phyloP scores from a whole-genome alignment of 1,140 invertebrate species.

The Apis dorsata region DNA sequence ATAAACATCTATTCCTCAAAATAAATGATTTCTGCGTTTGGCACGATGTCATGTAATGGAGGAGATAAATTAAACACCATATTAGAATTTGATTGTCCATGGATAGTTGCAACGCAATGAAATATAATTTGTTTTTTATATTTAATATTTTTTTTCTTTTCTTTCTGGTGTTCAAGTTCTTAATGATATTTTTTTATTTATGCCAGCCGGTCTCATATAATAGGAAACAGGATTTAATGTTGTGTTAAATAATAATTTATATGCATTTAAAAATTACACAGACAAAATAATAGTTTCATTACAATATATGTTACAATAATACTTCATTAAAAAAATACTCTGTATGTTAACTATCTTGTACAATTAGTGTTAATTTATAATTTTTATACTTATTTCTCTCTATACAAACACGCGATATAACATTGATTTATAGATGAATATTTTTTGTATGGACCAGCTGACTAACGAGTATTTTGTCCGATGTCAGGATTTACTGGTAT shows the following conservation, averaged over 20 bases:
- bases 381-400: conserved; percentile 4
- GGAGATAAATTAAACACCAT: conserved; percentile 75
- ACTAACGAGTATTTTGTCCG: conserved; percentile 64
- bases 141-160: background rate
- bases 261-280: conserved; percentile 1
- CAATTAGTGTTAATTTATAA: conserved; percentile 8
- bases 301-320: conserved; percentile 2
- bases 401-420: conserved; percentile 17
- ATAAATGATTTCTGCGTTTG: conserved; percentile 69
- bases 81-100: conserved; percentile 76
- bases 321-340: conserved; percentile 31
- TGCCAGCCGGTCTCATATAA: conserved; percentile 49
- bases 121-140: conserved; percentile 57
- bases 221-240: conserved; percentile 1
- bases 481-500: conserved; percentile 68
- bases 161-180: conserved; percentile 49
- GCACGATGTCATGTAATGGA: conserved; percentile 75
- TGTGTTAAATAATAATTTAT: conserved; percentile 2
- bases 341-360: background rate
- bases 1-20: conserved; percentile 61
- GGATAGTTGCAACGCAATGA: conserved; percentile 63
- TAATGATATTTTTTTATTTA: conserved; percentile 34
- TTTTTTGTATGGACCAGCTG: conserved; percentile 41
- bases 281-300: background rate
- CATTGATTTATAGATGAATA: background rate